phyloP scores from a whole-genome alignment of 2,113 vertebrate species.

The Sphyrna mokarran region DNA sequence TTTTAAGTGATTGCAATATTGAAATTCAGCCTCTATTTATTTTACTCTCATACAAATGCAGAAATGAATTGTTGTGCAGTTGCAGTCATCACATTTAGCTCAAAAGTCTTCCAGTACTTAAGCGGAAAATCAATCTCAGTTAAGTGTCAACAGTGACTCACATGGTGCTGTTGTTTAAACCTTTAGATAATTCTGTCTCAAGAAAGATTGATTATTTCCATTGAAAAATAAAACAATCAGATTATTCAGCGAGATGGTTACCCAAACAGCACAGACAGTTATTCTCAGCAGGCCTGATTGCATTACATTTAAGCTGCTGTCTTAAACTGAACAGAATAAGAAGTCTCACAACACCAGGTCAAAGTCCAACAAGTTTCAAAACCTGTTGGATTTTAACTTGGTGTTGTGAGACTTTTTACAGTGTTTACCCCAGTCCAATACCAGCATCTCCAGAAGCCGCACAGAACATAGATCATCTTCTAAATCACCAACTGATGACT shows the following conservation, averaged over 20 bases:
- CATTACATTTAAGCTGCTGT: background rate
- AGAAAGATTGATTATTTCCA: slow-evolving; percentile 12
- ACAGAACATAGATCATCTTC: slow-evolving; percentile 6
- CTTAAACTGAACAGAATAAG: background rate
- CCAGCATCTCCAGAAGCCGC: background rate
- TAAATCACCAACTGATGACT: background rate
- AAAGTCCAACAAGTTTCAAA: too few species aligned
- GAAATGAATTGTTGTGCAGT: background rate
- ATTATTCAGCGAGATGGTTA: slow-evolving; percentile 21
- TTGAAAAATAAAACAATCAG: slow-evolving; percentile 2
- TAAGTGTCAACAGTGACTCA: background rate
- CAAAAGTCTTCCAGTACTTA: background rate
- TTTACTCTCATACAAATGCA: background rate
- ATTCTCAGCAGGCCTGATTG: background rate
- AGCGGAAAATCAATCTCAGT: background rate
- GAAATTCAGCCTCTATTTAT: background rate
- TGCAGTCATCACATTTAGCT: background rate
- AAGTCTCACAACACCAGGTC: too few species aligned
- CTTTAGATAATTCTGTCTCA: background rate
- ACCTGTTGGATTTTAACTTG: too few species aligned
- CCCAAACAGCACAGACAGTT: background rate
- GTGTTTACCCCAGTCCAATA: too few species aligned
- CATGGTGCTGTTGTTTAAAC: background rate
- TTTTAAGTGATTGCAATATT: background rate
- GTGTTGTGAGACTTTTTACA: too few species aligned